These are phyloP conservation scores for Sepioteuthis lessoniana DNA, from an alignment of 2,888 invertebrate genomes.

Conservation along the genomic window DNA sequence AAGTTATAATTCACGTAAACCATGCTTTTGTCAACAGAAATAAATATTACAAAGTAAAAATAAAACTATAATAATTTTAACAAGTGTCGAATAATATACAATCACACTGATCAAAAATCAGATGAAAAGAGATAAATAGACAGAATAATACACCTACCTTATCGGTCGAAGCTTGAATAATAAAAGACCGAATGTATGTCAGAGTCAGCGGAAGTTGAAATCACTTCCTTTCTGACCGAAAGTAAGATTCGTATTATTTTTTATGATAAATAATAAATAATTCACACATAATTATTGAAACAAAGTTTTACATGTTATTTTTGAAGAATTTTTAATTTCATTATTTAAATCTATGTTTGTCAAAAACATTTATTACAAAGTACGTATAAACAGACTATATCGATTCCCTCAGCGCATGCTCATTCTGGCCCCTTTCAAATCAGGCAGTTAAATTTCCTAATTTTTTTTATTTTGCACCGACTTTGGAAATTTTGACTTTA, in stretches of 20 bases:
- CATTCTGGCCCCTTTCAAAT: too few relatives aligned
- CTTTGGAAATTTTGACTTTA: too few relatives aligned
- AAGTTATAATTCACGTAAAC: neutral
- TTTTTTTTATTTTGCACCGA: too few relatives aligned
- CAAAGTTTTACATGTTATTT: too few relatives aligned
- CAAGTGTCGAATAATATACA: neutral
- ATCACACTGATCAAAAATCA: neutral
- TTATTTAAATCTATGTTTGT: too few relatives aligned
- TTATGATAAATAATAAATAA: too few relatives aligned
- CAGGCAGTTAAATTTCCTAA: too few relatives aligned
- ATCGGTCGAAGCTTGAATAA: neutral
- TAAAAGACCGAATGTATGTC: neutral
- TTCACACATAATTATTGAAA: too few relatives aligned
- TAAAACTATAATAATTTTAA: neutral
- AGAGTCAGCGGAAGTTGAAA: neutral
- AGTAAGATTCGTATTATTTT: neutral
- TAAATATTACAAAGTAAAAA: neutral
- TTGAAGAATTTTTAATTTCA: too few relatives aligned
- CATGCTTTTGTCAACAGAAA: neutral
- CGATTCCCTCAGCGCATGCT: too few relatives aligned
- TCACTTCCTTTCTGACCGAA: neutral
- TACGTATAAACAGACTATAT: too few relatives aligned
- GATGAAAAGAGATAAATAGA: neutral
- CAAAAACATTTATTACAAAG: too few relatives aligned
- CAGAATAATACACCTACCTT: neutral